Evolutionary conservation across 1,140 invertebrate species (phyloP), one percentile per base, ranked within the genome.

Genomic region (Mizuhopecten yessoensis): DNA sequence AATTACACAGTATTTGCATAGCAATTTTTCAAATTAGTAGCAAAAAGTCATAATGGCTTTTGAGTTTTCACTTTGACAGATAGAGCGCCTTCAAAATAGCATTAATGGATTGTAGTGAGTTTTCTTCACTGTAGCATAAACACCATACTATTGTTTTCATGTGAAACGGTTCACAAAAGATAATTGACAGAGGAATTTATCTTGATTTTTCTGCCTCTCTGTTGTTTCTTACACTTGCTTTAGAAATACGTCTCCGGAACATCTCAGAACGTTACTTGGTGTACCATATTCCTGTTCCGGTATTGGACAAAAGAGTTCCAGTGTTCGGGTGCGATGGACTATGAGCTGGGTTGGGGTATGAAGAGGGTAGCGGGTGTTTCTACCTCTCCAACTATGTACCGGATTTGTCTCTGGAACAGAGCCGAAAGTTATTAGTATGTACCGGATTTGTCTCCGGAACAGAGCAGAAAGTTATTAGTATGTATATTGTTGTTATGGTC

Each of bases 1-100:
- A 75, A 75, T 75, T 75, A 75, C 57, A 75, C 57, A 75, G 57
- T 75, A 75, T 75, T 75, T 75, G 57, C 57, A 75, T 75, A 75
- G 57, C 57, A 75, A 75, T 75, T 75, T 75, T 75, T 75, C 57
- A 75, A 75, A 75, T 75, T 75, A 75, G 57, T 75, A 75, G 57
- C 57, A 75, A 75, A 75, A 75, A 75, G 57, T 75, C 57, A 75
- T 75, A 75, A 75, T 75, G 57, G 57, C 57, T 75, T 75, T 29
- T 75, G 57, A 75, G 57, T 75, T 75, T 75, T 75, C 57, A 75
- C 57, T 75, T 75, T 75, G 57, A 75, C 57, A 75, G 29, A 75
- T 75, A 75, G 57, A 75, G 57, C 57, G 57, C n/a, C 57, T 75
- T 75, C 57, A 75, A 75, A 75, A 75, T 75, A 75, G 57, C 57